A percentile compares a stretch with the other conserved stretches of the same genome.
These are phyloP conservation scores for Bombyx huttoni DNA, from an alignment of 2,888 invertebrate genomes.

Conservation along the genomic window DNA sequence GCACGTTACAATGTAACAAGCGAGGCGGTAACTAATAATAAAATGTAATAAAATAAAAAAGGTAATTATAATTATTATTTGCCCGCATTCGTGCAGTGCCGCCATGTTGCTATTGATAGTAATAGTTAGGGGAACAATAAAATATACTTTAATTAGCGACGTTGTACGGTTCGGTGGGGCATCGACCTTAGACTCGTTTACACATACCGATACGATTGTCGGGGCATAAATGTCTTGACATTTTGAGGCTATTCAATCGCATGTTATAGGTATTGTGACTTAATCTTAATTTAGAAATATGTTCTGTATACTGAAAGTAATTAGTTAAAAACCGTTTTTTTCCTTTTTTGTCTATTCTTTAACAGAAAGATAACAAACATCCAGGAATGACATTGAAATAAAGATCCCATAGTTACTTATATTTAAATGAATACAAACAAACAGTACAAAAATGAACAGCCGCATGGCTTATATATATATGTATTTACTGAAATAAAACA, in stretches of 20 bases:
- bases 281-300: no score
- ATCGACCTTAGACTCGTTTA: conserved; percentile 21
- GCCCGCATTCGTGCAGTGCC: conserved; percentile 59
- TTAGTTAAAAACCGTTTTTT: no score
- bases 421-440: no score
- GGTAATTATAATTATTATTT: conserved; percentile 68
- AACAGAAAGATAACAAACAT: no score
- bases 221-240: background rate
- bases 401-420: no score
- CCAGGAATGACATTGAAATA: no score
- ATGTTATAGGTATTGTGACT: no score
- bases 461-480: no score
- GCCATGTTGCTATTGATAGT: conserved; percentile 49
- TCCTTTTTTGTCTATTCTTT: no score
- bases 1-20: conserved; percentile 10
- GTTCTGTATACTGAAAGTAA: no score
- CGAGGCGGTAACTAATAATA: conserved; percentile 28
- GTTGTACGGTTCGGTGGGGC: conserved; percentile 27
- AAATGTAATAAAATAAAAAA: conserved; percentile 53
- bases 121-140: conserved; percentile 64
- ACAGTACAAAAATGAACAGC: no score
- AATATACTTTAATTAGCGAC: conserved; percentile 66
- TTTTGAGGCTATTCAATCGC: background rate
- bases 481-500: no score
- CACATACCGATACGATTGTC: conserved; percentile 14